A percentile compares a stretch with the other conserved stretches of the same genome.
phyloP scores from a whole-genome alignment of 2,888 invertebrate species.

The Pardosa pseudoannulata region DNA sequence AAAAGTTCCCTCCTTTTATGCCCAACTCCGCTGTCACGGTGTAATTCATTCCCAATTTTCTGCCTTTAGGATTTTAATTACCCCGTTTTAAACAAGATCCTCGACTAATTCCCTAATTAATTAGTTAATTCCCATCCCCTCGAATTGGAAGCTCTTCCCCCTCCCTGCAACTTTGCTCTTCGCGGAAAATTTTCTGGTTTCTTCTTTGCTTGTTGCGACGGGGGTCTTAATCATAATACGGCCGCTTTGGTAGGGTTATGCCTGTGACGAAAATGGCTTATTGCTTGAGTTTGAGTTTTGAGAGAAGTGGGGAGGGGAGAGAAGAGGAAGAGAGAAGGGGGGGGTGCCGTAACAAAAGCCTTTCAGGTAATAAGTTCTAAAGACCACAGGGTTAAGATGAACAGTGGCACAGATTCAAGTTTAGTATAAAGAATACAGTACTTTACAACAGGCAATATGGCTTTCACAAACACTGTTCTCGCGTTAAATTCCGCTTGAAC shows the following conservation, averaged over 20 bases:
- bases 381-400: background rate
- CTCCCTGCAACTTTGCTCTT: slow-evolving; percentile 9
- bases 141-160: slow-evolving; percentile 16
- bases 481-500: no score
- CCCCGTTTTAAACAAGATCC: slow-evolving; percentile 70
- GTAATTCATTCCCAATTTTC: slow-evolving; percentile 71
- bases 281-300: slow-evolving; percentile 3
- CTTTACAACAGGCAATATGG: no score
- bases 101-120: slow-evolving; percentile 72
- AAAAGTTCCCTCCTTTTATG: slow-evolving; percentile 51
- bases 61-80: slow-evolving; percentile 72
- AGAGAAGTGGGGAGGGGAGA: no score
- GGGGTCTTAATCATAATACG: slow-evolving; percentile 59
- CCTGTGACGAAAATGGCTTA: slow-evolving; percentile 19
- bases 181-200: slow-evolving; percentile 31
- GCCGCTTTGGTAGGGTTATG: slow-evolving; percentile 16
- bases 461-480: no score
- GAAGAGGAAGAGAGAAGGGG: background rate
- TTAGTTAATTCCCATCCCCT: slow-evolving; percentile 69
- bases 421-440: no score
- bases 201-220: slow-evolving; percentile 33
- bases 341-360: background rate
- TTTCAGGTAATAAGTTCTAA: slow-evolving; percentile 7
- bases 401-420: background rate
- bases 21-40: slow-evolving; percentile 51